Evolutionary conservation across 2,888 invertebrate species (phyloP).

Genomic region (Mycogona germanica): DNA sequence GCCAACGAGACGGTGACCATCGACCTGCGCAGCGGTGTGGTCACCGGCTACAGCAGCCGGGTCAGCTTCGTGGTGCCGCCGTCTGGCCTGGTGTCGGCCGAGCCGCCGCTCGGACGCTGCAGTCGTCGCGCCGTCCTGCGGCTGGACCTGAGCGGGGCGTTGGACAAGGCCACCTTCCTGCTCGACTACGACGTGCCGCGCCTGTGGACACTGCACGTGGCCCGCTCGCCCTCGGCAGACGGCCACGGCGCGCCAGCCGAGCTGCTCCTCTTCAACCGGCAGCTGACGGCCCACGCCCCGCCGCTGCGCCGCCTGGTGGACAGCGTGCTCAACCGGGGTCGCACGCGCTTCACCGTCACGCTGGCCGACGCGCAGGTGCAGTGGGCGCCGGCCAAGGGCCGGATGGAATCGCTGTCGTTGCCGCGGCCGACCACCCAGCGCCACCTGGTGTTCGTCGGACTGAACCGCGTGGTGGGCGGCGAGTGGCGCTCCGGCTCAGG

Average conservation of each 20-base stretch:
- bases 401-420: conserved; percentile 10
- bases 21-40: conserved; percentile 16
- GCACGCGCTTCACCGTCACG: conserved; percentile 2
- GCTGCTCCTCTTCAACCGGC: conserved; percentile 15
- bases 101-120: conserved; percentile 4
- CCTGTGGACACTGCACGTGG: conserved; percentile 17
- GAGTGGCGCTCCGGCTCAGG: conserved; percentile 19
- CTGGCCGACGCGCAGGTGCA: conserved; percentile 10
- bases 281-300: conserved; percentile 13
- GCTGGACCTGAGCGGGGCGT: conserved; percentile 11
- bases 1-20: conserved; percentile 16
- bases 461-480: conserved; percentile 18
- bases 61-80: conserved; percentile 13
- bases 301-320: conserved; percentile 10
- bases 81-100: too few species aligned
- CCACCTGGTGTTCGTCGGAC: conserved; percentile 4
- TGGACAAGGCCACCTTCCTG: conserved; percentile 6
- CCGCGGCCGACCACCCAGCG: neutral
- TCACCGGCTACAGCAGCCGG: conserved; percentile 17
- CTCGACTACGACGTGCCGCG: conserved; percentile 17
- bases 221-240: conserved; percentile 1
- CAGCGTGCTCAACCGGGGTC: conserved; percentile 13
- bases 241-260: conserved; percentile 9
- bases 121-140: conserved; percentile 15
- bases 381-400: conserved; percentile 13